Evolutionary conservation across 2,888 invertebrate genomes (phyloP), one percentile per base, ranked within the genome.

Genomic region (Drosophila colorata): DNA sequence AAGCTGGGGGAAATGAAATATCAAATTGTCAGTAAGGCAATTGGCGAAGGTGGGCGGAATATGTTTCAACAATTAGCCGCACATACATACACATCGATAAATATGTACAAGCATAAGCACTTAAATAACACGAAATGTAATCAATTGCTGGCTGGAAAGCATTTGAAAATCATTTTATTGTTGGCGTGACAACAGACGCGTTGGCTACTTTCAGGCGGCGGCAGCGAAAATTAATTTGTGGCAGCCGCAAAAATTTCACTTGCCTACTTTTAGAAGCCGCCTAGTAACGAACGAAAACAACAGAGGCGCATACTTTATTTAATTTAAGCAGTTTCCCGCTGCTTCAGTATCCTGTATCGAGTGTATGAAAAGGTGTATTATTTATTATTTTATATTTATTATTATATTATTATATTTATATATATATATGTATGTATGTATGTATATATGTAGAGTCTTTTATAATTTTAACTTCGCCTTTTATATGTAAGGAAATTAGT

Each of bases 241-340:
- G 55, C 56, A 83, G 63, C 68, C 68, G 68, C 63, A 66, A 41
- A 43, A 65, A 68, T 70, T 77, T 48, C 33, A 56, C 16, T 56
- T 68, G 81, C 85, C 69, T 78, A 70, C 81, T 73, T 56, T 74
- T 64, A 40, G 74, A 65, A 18, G 79, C 59, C 51, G 76, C 68
- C 56, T 66, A 69, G 59, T 28, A 60, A 63, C 66, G 20, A 38
- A 31, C 41, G 25, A n/a, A 35, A 47, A 13, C 20, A 25, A 5
- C 20, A 44, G 38, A 23, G 43, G 40, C 67, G 56, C 23, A 48
- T 56, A 63, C 44, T 52, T 74, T 59, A 74, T 48, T 59, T 68
- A 71, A 72, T 71, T 68, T 71, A 64, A 76, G 59, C 72, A 68
- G 70, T 75, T 74, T 67, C 52, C 55, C 65, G 57, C 46, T 63